Base-by-base conservation (phyloP, 23 tunicate genomes). In the Trididemnum clinides region DNA sequence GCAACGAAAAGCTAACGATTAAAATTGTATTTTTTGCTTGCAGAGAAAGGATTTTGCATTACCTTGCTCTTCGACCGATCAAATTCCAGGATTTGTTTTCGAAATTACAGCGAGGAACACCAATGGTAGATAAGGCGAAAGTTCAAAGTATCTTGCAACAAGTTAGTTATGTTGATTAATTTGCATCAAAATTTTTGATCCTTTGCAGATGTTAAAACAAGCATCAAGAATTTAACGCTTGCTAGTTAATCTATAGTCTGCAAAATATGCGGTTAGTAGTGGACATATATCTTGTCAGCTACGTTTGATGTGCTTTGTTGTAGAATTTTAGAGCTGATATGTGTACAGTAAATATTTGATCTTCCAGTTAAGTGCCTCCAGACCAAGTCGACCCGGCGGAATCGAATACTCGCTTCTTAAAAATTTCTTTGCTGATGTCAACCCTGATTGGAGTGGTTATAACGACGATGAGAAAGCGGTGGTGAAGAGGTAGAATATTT, bases 401-500 rank as follows among this genome's bases (percentile, higher is more conserved):
- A 30, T 36, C 0, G 96, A 91, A 72, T 86, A 70, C 64, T 28
- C 81, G 12, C 49, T 91, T 38, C 33, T 63, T 33, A 81, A 76
- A 82, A 70, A 62, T 49, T 28, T 28, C 33, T 91, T 72, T 33
- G 51, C 34, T 44, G 89, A 86, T 3, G 90, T 91, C 15, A 71
- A 86, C 25, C 28, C 83, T 27, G 96, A 86, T 57, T 91, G 96
- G 96, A 51, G 81, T 15, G 96, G 87, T 22, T 91, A 81, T 76
- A 91, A 84, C 20, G 96, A 91, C 19, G 84, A 81, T 6, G 96
- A 91, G 50, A 59, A 85, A 33, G 73, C 32, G 6, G 26, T 39
- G 23, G 86, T 85, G 29, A 78, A 81, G 71, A 85, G 84, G 95
- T 90, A 77, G 63, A n/a, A n/a, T n/a, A n/a, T n/a, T n/a, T n/a